Evolutionary conservation across 37 sponge, comb jelly and placozoan genomes (phyloP).

Genomic region (Agelas oroides): DNA sequence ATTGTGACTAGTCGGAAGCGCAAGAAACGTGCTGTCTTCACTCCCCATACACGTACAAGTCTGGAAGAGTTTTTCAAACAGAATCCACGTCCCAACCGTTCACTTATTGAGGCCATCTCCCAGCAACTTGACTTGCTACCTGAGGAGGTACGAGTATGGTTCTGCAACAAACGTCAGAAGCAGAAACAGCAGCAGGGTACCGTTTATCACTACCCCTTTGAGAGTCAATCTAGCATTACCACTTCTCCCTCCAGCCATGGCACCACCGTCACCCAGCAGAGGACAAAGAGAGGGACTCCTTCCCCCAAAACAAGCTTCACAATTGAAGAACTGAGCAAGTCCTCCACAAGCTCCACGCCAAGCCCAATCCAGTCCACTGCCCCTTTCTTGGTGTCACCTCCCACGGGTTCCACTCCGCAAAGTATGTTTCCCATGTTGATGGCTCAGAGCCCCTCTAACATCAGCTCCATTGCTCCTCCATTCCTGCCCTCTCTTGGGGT

Average conservation of each 20-base stretch:
- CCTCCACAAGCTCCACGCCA: slow-evolving; percentile 37
- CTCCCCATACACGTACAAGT: slow-evolving; percentile 58
- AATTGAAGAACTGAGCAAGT: slow-evolving; percentile 88
- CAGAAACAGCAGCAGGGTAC: slow-evolving; percentile 22
- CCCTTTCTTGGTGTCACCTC: slow-evolving; percentile 16
- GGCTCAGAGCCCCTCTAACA: neutral
- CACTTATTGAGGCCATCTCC: slow-evolving; percentile 71
- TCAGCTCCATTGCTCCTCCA: neutral
- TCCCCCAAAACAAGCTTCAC: slow-evolving; percentile 63
- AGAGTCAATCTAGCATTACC: neutral
- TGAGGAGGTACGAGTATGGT: slow-evolving; percentile 93
- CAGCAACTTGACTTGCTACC: slow-evolving; percentile 80
- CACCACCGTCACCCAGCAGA: neutral
- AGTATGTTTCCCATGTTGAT: slow-evolving; percentile 1
- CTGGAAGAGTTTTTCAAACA: slow-evolving; percentile 73
- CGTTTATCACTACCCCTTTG: neutral
- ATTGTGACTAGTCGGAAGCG: slow-evolving; percentile 61
- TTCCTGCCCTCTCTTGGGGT: neutral
- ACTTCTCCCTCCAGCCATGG: slow-evolving; percentile 5
- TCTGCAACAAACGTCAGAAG: slow-evolving; percentile 95
- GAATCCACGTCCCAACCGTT: slow-evolving; percentile 79
- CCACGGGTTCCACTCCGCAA: neutral
- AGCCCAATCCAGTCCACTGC: slow-evolving; percentile 46
- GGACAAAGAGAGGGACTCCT: slow-evolving; percentile 11
- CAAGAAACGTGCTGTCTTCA: slow-evolving; percentile 88